Evolutionary conservation across 2,797 vertebrate species (phyloP), one percentile per base, ranked within the genome.

Genomic region (Balearica regulorum): DNA sequence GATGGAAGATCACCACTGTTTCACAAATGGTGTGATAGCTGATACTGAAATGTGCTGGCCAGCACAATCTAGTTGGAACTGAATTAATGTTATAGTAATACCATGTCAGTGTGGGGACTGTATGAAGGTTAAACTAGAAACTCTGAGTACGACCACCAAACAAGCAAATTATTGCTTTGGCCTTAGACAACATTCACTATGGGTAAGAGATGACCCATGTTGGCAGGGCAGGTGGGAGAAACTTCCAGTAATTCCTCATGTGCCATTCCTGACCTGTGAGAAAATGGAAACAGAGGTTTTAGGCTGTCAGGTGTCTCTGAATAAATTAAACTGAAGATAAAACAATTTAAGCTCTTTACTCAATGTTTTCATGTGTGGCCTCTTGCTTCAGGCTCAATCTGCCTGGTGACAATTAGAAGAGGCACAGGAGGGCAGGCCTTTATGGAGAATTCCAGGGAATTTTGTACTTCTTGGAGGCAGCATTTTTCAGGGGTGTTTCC

Each of bases 101-200:
- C 16, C 4, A 1, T n/a, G 26, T 37, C 41, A 39, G 29, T 35
- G 19, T 65, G 37, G 49, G 31, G 10, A 53, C 19, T 0, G 0
- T 17, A 51, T 17, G n/a, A 69, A 72, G 21, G n/a, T 81, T 83
- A 65, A 73, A 87, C 48, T 21, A 58, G 48, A 49, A 94, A 29
- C 28, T 73, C 53, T 60, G 39, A 44, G 8, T 57, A 57, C 1
- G 2, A 83, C 54, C n/a, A 62, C 8, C 39, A n/a, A 69, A 58
- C 22, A 57, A 24, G 29, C 46, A 58, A 73, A 72, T 22, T 58
- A 54, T 35, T 66, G 26, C 29, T 66, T 78, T 84, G 55, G 17
- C 53, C 61, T 75, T 66, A 26, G 28, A 51, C 62, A 41, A 15
- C 7, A 26, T 51, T 82, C 7, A 9, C 31, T 39, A 4, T 2